Evolutionary conservation across 2,888 invertebrate genomes (phyloP).

Genomic region (Scaptomyza parva): DNA sequence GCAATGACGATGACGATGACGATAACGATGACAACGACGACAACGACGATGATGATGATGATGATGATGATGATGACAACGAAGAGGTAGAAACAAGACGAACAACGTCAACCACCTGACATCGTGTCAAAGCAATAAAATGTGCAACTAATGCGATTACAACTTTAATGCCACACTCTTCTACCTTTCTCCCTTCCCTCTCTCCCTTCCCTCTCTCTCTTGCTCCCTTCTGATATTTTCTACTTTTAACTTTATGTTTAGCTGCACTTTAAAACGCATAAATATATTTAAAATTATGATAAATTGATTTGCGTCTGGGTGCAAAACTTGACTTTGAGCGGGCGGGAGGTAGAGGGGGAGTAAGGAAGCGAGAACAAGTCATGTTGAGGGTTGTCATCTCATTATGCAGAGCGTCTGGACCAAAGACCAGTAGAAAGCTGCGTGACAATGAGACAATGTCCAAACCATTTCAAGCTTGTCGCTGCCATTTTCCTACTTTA

Average conservation of each 20-base stretch:
- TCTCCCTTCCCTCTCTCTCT: neutral
- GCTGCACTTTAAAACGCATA: slow-evolving; percentile 39
- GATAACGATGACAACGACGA: neutral
- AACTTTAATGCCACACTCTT: slow-evolving; percentile 19
- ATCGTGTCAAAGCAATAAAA: slow-evolving; percentile 62
- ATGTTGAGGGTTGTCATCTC: slow-evolving; percentile 62
- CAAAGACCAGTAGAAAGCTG: slow-evolving; percentile 49
- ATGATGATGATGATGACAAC: no score
- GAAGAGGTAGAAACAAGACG: neutral
- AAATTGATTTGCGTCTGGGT: slow-evolving; percentile 57
- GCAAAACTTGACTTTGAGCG: slow-evolving; percentile 39
- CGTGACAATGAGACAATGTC: slow-evolving; percentile 75
- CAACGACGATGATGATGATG: no score
- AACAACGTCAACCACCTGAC: slow-evolving; percentile 17
- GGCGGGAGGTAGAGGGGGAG: neutral
- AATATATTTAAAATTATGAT: slow-evolving; percentile 69
- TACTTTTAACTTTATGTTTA: slow-evolving; percentile 1
- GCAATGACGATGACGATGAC: no score
- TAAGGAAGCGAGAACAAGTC: neutral
- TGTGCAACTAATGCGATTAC: slow-evolving; percentile 78
- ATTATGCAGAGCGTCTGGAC: slow-evolving; percentile 69
- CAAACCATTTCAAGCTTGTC: slow-evolving; percentile 9
- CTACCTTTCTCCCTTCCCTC: no score
- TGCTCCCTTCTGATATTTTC: no score
- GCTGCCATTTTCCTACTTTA: slow-evolving; percentile 7